Base-by-base conservation (phyloP, 1,140 invertebrate genomes). In the Helicoverpa zea region DNA sequence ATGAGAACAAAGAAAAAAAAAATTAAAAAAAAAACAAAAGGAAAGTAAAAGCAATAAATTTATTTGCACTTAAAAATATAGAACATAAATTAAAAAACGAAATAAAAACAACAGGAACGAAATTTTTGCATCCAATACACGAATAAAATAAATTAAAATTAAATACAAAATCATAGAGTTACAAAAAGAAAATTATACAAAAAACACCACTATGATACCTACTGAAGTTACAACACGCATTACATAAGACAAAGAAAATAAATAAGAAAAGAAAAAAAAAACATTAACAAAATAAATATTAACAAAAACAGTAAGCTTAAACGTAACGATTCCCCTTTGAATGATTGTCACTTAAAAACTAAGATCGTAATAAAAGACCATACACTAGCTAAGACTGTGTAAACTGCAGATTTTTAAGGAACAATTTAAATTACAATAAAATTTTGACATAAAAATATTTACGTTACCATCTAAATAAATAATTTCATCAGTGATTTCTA, bases 71-170 rank as follows among this genome's bases (percentile, higher is more conserved):
- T 94, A 94, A 93, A 88, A 90, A 89, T 87, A 91, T 88, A 85
- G 90, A 94, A 93, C 91, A 92, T 93, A 92, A 90, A 90, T 93
- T 88, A 91, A 84, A 23, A 89, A 95, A 91, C 89, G 86, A 90
- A 93, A 91, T 91, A 94, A 92, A 91, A 86, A 90, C 91, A 94
- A 95, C 92, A 94, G 91, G 91, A 95, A 94, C 91, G 90, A 93
- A 91, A 89, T 86, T 86, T 82, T 88, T 87, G 85, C 84, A 84
- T 84, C 16, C 49, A 90, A 85, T 88, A 90, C 70, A 84, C 47
- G 76, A 86, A 88, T 88, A 89, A 86, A 88, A 89, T 84, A 85
- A 89, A 89, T 85, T 85, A 88, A 86, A 83, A 81, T 72, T 83
- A 81, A 68, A 87, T 84, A 89, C 80, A 86, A 73, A 73, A 77